Conservation (phyloP, 2,888 invertebrate species). For the Rhynchonema sp. region DNA sequence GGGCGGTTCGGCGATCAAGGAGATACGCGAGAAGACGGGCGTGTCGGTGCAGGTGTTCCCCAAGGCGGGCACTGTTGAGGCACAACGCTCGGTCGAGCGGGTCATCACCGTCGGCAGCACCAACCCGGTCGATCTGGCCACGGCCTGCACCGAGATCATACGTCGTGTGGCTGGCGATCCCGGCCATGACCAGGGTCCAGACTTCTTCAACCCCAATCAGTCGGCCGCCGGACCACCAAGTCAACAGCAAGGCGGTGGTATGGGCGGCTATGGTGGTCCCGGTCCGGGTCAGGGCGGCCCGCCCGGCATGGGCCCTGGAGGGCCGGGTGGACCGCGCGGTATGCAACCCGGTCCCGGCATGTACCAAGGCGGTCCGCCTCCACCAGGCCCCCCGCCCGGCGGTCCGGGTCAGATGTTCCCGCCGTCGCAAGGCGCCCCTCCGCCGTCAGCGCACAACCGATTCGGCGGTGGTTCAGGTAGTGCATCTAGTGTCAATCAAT, state of each 20-base stretch:
- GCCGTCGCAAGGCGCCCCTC: neutral
- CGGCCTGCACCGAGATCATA: neutral
- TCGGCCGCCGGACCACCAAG: neutral
- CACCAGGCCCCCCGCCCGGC: neutral
- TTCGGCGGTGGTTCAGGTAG: too few species aligned
- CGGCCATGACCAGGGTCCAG: neutral
- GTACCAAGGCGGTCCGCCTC: neutral
- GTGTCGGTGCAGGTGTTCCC: constrained; percentile 90
- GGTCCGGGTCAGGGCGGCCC: neutral
- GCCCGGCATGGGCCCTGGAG: neutral
- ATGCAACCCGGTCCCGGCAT: too few species aligned
- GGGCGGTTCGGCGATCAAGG: constrained; percentile 83
- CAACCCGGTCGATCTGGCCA: neutral
- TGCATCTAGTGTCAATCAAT: too few species aligned
- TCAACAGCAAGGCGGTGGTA: neutral
- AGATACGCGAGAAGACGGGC: constrained; percentile 78
- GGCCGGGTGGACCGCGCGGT: neutral
- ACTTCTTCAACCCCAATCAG: neutral
- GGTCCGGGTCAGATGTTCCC: neutral
- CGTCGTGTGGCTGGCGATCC: neutral
- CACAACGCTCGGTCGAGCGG: constrained; percentile 58
- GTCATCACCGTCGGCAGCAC: constrained; percentile 57
- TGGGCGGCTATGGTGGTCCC: neutral
- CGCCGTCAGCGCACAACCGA: neutral
- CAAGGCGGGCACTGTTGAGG: constrained; percentile 54